Percentiles rank a stretch among this genome's conserved stretches.
These are phyloP conservation scores for Lampris megalopsis DNA, from an alignment of 2,113 vertebrate species.

Conservation along the genomic window DNA sequence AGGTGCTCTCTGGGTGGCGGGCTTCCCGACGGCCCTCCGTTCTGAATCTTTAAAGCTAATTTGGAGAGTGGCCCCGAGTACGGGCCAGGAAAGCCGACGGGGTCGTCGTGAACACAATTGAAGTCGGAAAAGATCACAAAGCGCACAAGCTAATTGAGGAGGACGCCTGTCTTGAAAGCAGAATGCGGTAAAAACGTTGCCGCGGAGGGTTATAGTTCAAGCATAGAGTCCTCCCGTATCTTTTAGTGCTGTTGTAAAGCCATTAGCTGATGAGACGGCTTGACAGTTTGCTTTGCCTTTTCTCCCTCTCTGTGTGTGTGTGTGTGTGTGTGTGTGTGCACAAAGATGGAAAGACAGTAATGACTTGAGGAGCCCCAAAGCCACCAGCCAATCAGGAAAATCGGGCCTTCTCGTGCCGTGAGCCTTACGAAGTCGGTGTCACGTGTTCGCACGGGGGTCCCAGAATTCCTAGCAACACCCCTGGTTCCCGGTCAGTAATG, in stretches of 20 bases:
- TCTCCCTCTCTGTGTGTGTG: not conserved
- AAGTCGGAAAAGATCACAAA: slow-evolving; percentile 54
- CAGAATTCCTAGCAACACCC: slow-evolving; percentile 34
- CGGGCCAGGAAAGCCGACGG: slow-evolving; percentile 29
- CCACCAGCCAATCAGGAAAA: not conserved
- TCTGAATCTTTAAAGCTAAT: slow-evolving; percentile 61
- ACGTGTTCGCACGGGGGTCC: slow-evolving; percentile 3
- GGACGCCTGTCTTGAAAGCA: slow-evolving; percentile 43
- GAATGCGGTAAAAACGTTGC: slow-evolving; percentile 54
- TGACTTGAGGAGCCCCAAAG: not conserved
- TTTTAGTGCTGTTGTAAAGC: slow-evolving; percentile 70
- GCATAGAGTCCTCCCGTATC: slow-evolving; percentile 63
- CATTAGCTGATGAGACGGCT: slow-evolving; percentile 74
- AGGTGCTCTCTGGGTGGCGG: slow-evolving; percentile 28
- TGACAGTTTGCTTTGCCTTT: slow-evolving; percentile 26
- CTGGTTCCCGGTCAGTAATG: slow-evolving; percentile 61
- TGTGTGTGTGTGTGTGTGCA: too few relatives aligned
- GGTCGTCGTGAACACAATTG: slow-evolving; percentile 19
- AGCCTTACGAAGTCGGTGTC: not conserved
- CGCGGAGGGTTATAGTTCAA: slow-evolving; percentile 64
- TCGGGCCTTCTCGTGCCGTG: not conserved
- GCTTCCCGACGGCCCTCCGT: slow-evolving; percentile 41
- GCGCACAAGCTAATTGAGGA: slow-evolving; percentile 57
- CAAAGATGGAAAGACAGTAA: not conserved
- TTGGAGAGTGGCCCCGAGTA: slow-evolving; percentile 49